These are phyloP conservation scores for Lysiphlebus fabarum DNA, from an alignment of 1,140 invertebrate genomes.

Conservation along the genomic window DNA sequence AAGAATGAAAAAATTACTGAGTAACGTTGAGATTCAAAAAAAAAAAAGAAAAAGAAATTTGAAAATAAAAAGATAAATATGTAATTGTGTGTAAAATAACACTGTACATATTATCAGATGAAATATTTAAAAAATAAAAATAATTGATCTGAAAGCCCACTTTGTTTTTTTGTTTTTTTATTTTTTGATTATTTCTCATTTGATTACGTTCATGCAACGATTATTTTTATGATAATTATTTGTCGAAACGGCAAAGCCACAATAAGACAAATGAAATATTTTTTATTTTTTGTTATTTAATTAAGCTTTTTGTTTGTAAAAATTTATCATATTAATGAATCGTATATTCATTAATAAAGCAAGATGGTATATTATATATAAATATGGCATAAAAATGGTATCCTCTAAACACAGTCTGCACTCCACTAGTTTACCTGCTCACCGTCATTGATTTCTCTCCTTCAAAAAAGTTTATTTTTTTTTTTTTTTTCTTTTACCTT, in stretches of 20 bases:
- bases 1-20: too few species aligned
- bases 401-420: conserved; percentile 58
- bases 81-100: too few species aligned
- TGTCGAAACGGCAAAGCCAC: neutral
- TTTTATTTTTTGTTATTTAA: neutral
- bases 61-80: too few species aligned
- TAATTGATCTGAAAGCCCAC: conserved; percentile 37
- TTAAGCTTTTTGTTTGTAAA: neutral
- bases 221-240: conserved; percentile 27
- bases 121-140: too few species aligned
- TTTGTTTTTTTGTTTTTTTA: conserved; percentile 28
- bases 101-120: too few species aligned
- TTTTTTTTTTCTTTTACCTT: conserved; percentile 27
- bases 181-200: conserved; percentile 26
- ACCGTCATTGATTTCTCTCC: conserved; percentile 47
- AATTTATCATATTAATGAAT: conserved; percentile 33
- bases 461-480: conserved; percentile 29
- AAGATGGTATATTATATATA: conserved; percentile 48
- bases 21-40: too few species aligned
- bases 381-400: conserved; percentile 34
- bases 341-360: conserved; percentile 42
- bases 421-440: conserved; percentile 57
- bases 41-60: too few species aligned
- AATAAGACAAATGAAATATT: conserved; percentile 7
- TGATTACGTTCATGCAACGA: conserved; percentile 35